Conservation (phyloP, 2,888 invertebrate genomes). For the Standfussiana lucernea region DNA sequence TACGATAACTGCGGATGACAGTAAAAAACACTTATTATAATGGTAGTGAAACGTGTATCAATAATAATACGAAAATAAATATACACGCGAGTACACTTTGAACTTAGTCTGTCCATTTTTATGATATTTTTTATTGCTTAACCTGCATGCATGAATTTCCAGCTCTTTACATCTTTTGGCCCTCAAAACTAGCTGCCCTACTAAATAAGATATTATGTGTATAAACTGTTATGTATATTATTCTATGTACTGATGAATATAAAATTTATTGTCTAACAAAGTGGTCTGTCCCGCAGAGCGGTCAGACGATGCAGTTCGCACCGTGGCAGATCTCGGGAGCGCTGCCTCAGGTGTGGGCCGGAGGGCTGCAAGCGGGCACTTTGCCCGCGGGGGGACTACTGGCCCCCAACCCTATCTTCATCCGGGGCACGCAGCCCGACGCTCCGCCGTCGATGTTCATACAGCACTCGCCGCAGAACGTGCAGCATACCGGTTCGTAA, state of each 20-base stretch:
- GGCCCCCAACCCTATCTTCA: conserved; percentile 95
- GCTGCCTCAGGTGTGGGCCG: conserved; percentile 94
- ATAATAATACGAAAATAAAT: not conserved
- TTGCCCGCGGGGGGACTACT: conserved; percentile 92
- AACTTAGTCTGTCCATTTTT: not conserved
- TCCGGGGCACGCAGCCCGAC: conserved; percentile 95
- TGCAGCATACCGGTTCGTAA: conserved; percentile 87
- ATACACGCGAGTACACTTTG: not conserved
- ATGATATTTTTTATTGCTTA: not conserved
- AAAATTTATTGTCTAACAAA: conserved; percentile 57
- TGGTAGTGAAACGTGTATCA: not conserved
- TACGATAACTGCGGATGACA: not conserved
- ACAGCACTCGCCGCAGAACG: conserved; percentile 93
- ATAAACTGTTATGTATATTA: conserved; percentile 29
- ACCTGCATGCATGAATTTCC: not conserved
- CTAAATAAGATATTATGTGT: not conserved
- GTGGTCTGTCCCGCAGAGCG: conserved; percentile 83
- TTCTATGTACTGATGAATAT: conserved; percentile 28
- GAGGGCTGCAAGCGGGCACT: conserved; percentile 92
- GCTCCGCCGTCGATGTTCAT: conserved; percentile 94
- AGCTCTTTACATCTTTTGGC: no score
- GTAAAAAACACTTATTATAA: not conserved
- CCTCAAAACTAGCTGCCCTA: not conserved
- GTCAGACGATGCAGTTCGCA: conserved; percentile 94
- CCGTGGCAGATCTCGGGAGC: conserved; percentile 95